These are phyloP conservation scores for Palythoa heliodiscus DNA, from an alignment of 92 coral and sea anemone species.

Conservation along the genomic window DNA sequence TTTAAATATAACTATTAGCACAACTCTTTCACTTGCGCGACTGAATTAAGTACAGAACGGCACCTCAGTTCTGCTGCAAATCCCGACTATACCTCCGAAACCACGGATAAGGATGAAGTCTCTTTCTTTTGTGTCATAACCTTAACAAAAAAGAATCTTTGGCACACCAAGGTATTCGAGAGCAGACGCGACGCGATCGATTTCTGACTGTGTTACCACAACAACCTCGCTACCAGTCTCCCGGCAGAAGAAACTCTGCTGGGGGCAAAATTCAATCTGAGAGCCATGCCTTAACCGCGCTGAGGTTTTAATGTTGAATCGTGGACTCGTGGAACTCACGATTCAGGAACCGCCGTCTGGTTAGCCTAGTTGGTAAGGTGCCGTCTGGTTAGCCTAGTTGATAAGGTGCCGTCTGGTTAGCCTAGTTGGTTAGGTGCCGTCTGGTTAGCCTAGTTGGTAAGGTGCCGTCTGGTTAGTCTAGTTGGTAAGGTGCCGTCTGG, in stretches of 20 bases:
- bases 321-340: no score
- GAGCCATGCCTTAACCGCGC: no score
- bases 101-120: neutral
- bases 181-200: slow-evolving; percentile 4
- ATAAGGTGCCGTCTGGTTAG: no score
- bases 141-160: neutral
- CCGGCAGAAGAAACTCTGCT: slow-evolving; percentile 30
- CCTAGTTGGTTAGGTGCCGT: no score
- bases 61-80: neutral
- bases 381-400: no score
- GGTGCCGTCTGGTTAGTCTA: no score
- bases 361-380: no score
- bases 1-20: neutral
- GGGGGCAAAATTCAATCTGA: slow-evolving; percentile 49
- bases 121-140: neutral
- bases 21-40: neutral
- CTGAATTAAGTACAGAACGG: neutral
- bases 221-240: slow-evolving; percentile 46
- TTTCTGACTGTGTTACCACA: slow-evolving; percentile 43
- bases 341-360: no score
- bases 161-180: neutral
- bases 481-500: no score
- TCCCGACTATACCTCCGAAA: neutral
- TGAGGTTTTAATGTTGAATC: no score
- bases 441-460: no score